Conservation (phyloP, 30 jellyfish, hydroid and myxozoan species). For the Hydra vulgaris region DNA sequence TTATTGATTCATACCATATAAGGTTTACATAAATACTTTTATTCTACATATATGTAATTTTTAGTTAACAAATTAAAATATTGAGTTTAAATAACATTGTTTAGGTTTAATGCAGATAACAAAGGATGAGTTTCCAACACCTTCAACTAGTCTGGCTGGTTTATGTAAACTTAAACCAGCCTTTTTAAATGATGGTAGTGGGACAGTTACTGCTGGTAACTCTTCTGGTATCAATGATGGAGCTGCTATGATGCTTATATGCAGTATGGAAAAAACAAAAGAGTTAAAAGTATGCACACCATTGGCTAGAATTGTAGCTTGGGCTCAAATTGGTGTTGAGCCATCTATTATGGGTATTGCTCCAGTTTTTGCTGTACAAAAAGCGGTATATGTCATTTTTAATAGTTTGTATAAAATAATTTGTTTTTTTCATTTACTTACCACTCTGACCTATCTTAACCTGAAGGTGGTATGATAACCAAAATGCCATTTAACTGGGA, state of each 20-base stretch:
- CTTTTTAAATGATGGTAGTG: conserved; percentile 43
- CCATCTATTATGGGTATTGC: conserved; percentile 93
- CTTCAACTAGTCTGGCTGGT: conserved; percentile 46
- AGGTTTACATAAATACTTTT: too few relatives aligned
- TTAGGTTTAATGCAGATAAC: conserved; percentile 19
- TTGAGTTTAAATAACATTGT: too few relatives aligned
- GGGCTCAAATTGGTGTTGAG: conserved; percentile 95
- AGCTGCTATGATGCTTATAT: conserved; percentile 78
- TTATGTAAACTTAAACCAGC: conserved; percentile 51
- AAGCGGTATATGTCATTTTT: conserved; percentile 26
- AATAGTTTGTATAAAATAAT: neutral
- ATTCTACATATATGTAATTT: too few relatives aligned
- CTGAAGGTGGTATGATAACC: too few relatives aligned
- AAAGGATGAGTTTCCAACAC: conserved; percentile 66
- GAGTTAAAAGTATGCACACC: conserved; percentile 26
- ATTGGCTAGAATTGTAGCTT: conserved; percentile 62
- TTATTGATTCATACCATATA: too few relatives aligned
- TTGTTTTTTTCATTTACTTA: too few relatives aligned
- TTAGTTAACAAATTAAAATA: too few relatives aligned
- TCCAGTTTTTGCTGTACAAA: conserved; percentile 73
- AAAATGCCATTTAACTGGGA: too few relatives aligned
- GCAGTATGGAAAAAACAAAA: conserved; percentile 32
- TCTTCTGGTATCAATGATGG: conserved; percentile 92
- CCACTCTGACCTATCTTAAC: too few relatives aligned
- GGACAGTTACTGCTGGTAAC: conserved; percentile 95